A percentile compares a stretch with the other conserved stretches of the same genome.
Conservation (phyloP, 2,888 invertebrate genomes). For the Neoitamus cyanurus region DNA sequence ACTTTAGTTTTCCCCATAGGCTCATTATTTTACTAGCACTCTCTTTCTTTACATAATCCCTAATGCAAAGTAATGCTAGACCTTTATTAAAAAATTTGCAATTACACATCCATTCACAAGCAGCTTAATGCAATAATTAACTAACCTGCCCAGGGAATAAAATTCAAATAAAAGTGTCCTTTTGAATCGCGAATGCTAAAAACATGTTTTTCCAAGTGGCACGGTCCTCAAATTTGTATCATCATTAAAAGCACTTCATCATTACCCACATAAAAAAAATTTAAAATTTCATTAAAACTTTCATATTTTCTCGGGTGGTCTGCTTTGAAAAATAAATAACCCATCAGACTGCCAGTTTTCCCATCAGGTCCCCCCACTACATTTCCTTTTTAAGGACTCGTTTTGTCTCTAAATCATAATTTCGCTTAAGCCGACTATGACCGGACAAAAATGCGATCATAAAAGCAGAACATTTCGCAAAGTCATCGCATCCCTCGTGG, state of each 20-base stretch:
- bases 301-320: not conserved
- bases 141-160: no score
- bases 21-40: no score
- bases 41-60: no score
- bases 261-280: not conserved
- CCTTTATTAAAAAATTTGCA: no score
- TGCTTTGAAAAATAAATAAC: not conserved
- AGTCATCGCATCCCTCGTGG: not conserved
- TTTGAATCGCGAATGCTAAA: no score
- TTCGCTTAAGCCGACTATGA: slow-evolving; percentile 6
- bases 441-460: slow-evolving; percentile 4
- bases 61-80: no score
- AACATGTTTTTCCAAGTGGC: not conserved
- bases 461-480: slow-evolving; percentile 3
- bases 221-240: not conserved
- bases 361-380: not conserved
- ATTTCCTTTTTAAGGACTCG: not conserved
- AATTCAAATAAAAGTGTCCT: no score
- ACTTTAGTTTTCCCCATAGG: no score
- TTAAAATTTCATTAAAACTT: not conserved
- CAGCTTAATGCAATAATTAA: no score
- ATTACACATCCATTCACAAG: no score
- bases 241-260: not conserved
- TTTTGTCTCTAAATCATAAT: slow-evolving; percentile 5
- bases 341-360: not conserved